These are phyloP conservation scores for Actinopyga echinites DNA, from an alignment of 53 echinoderm and acorn worm genomes.

Conservation along the genomic window DNA sequence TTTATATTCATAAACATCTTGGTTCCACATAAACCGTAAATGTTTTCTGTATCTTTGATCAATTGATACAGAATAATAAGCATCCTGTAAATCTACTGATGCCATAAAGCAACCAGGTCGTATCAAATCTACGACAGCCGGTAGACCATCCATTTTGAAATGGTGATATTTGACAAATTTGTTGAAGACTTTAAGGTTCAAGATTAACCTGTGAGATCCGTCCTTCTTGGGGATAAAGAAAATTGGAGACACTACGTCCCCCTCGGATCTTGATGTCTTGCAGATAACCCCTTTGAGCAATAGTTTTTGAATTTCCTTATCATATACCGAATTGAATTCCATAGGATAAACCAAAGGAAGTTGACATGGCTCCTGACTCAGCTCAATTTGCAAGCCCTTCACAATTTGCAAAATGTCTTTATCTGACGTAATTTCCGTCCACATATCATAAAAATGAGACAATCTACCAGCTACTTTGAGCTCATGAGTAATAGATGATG, in stretches of 20 bases:
- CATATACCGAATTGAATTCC: background rate
- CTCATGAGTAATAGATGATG: no score
- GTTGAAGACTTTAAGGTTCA: conserved; percentile 50
- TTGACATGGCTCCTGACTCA: background rate
- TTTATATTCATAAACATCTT: conserved; percentile 42
- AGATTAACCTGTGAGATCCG: conserved; percentile 38
- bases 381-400: conserved; percentile 31
- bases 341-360: background rate
- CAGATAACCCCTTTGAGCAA: conserved; percentile 32
- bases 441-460: background rate
- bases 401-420: conserved; percentile 28
- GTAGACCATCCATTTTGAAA: conserved; percentile 56
- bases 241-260: conserved; percentile 51
- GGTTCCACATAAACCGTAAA: conserved; percentile 54
- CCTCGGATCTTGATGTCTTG: background rate
- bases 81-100: conserved; percentile 65
- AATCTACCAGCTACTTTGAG: no score
- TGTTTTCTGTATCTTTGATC: conserved; percentile 31
- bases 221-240: conserved; percentile 62
- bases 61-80: conserved; percentile 63
- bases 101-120: conserved; percentile 38
- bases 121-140: no score
- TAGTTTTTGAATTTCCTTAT: conserved; percentile 39
- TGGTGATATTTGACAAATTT: conserved; percentile 47
- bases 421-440: conserved; percentile 34